phyloP scores from a whole-genome alignment of 2,797 vertebrate species.

The Carapus acus region DNA sequence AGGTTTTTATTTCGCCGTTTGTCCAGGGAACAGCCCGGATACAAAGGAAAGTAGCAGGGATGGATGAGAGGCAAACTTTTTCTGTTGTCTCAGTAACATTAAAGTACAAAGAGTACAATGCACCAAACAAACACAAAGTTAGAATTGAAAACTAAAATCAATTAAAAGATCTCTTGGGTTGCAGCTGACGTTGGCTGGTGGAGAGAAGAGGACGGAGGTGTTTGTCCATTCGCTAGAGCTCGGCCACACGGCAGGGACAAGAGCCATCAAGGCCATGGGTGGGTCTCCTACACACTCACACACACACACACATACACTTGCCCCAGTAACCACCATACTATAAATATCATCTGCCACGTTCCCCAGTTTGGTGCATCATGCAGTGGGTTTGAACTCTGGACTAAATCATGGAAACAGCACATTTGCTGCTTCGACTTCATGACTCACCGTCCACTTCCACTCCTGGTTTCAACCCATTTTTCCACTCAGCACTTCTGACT shows the following conservation, averaged over 20 bases:
- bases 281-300: conserved; percentile 26
- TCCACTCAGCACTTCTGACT: conserved; percentile 39
- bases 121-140: too few relatives aligned
- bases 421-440: conserved; percentile 41
- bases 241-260: conserved; percentile 86
- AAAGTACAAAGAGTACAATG: too few relatives aligned
- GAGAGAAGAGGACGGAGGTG: conserved; percentile 85
- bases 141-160: too few relatives aligned
- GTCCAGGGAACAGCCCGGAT: too few relatives aligned
- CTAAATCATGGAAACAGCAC: conserved; percentile 29
- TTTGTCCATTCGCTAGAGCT: conserved; percentile 94
- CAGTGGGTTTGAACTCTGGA: conserved; percentile 22
- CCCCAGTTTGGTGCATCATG: conserved; percentile 30
- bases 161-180: conserved; percentile 35
- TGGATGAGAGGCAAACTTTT: too few relatives aligned
- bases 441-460: conserved; percentile 40
- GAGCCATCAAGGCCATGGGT: conserved; percentile 96
- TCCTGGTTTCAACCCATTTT: conserved; percentile 35
- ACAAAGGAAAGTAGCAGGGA: too few relatives aligned
- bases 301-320: conserved; percentile 2
- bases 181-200: conserved; percentile 84
- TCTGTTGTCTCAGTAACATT: too few relatives aligned
- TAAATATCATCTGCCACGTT: conserved; percentile 7
- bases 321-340: conserved; percentile 12
- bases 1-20: too few relatives aligned